phyloP scores from a whole-genome alignment of 2,113 vertebrate genomes.

The Galeopterus variegatus region DNA sequence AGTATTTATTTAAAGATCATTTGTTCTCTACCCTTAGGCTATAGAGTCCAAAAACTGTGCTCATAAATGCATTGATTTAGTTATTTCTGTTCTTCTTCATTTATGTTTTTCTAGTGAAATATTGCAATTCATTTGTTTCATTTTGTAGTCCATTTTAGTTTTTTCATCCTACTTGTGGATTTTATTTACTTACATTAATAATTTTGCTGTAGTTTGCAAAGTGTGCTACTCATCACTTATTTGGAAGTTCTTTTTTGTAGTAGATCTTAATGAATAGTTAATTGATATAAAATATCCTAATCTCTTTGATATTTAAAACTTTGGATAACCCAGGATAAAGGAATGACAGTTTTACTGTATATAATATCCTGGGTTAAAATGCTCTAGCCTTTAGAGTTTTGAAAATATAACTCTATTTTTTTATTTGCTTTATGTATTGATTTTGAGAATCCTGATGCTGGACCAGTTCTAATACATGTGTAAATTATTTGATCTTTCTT shows the following conservation, averaged over 20 bases:
- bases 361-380: background rate
- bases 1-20: background rate
- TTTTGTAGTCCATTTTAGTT: background rate
- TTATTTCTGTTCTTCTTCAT: background rate
- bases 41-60: background rate
- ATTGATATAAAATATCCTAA: background rate
- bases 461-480: background rate
- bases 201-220: background rate
- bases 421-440: background rate
- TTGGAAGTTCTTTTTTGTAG: background rate
- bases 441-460: constrained; percentile 3
- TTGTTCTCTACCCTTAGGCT: background rate
- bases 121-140: background rate
- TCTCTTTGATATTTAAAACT: background rate
- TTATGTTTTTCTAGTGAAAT: background rate
- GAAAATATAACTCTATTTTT: background rate
- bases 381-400: background rate
- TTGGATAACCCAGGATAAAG: background rate
- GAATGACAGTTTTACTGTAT: background rate
- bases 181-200: background rate
- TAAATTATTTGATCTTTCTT: background rate
- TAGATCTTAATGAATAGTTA: background rate
- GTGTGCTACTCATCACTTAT: background rate
- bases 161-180: background rate
- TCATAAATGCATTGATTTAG: background rate